Evolutionary conservation across 2,888 invertebrate species (phyloP).

Genomic region (Ceriagrion tenellum): DNA sequence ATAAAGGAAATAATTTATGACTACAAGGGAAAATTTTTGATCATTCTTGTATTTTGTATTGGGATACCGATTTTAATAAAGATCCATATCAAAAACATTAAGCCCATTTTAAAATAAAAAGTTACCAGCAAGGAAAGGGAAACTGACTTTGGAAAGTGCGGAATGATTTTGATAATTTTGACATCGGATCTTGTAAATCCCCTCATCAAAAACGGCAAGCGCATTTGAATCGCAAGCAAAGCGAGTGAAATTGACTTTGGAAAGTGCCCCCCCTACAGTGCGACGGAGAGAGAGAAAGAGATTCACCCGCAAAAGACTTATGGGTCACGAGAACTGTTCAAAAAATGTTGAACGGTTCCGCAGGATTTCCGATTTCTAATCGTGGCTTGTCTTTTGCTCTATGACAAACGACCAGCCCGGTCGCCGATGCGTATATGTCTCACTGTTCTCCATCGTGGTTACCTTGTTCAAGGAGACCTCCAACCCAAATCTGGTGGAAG

Average conservation of each 20-base stretch:
- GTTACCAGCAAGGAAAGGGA: too few relatives aligned
- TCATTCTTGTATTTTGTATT: neutral
- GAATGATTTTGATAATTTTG: too few relatives aligned
- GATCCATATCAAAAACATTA: neutral
- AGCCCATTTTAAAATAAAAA: too few relatives aligned
- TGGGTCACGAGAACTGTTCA: neutral
- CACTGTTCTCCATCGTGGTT: neutral
- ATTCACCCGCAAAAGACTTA: neutral
- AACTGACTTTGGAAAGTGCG: too few relatives aligned
- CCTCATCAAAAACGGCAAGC: neutral
- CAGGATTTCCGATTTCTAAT: neutral
- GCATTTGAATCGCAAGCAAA: neutral
- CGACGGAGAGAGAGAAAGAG: slow-evolving; percentile 9
- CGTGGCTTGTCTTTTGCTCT: neutral
- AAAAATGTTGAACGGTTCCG: neutral
- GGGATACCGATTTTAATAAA: neutral
- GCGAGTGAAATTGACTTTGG: neutral
- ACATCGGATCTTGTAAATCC: too few relatives aligned
- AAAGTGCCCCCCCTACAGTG: neutral
- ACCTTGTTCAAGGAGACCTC: neutral
- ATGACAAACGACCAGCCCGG: neutral
- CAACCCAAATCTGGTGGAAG: neutral
- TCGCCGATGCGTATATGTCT: neutral
- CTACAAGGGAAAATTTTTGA: neutral
- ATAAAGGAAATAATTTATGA: neutral